phyloP scores from a whole-genome alignment of 2,113 vertebrate genomes.

The Semnopithecus entellus region DNA sequence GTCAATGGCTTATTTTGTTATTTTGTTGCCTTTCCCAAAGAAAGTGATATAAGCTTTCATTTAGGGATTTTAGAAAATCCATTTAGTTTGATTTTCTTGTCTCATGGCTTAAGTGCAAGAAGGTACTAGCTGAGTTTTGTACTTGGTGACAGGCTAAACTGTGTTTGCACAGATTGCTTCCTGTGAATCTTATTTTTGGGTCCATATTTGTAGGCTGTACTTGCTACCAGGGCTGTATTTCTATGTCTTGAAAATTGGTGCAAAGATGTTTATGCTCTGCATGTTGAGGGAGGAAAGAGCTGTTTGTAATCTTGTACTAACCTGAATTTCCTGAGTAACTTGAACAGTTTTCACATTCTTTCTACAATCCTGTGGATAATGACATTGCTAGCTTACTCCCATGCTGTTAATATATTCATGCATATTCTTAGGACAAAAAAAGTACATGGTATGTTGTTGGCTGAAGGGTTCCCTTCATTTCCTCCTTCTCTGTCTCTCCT shows the following conservation, averaged over 20 bases:
- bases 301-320: not conserved
- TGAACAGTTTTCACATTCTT: constrained; percentile 12
- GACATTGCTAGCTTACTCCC: not conserved
- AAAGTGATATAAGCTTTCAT: constrained; percentile 51
- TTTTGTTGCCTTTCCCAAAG: constrained; percentile 45
- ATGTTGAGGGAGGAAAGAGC: not conserved
- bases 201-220: not conserved
- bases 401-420: not conserved
- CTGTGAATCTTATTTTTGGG: not conserved
- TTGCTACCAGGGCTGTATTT: constrained; percentile 2
- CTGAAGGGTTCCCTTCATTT: constrained; percentile 12
- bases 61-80: constrained; percentile 54
- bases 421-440: not conserved
- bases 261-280: not conserved
- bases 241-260: constrained; percentile 40
- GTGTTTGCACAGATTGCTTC: not conserved
- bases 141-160: not conserved
- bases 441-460: not conserved
- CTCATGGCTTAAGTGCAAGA: constrained; percentile 39
- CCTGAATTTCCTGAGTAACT: constrained; percentile 33
- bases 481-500: not conserved
- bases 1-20: constrained; percentile 46
- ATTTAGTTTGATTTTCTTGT: constrained; percentile 58
- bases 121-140: not conserved
- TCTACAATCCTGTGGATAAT: constrained; percentile 23